phyloP scores from a whole-genome alignment of 2,113 vertebrate species.

The Phoxinus phoxinus region DNA sequence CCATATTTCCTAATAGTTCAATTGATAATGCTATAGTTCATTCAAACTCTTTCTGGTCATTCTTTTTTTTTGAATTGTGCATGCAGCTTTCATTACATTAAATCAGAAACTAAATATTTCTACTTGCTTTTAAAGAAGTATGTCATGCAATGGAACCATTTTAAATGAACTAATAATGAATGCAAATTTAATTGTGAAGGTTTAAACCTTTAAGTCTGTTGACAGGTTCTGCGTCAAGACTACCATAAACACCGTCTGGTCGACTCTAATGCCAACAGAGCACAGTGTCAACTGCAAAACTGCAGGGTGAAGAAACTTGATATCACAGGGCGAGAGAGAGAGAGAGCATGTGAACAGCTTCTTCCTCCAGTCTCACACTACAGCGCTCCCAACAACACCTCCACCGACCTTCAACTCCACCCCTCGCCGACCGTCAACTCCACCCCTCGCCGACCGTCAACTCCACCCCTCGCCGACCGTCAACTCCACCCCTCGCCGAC shows the following conservation, averaged over 20 bases:
- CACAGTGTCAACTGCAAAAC: not conserved
- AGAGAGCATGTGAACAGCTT: not conserved
- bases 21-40: not conserved
- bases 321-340: constrained; percentile 12
- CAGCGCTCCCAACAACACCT: not conserved
- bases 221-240: not conserved
- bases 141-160: not conserved
- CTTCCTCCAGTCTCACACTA: not conserved
- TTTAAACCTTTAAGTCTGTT: not conserved
- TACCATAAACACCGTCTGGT: not conserved
- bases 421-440: too few species aligned
- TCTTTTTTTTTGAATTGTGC: not conserved
- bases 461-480: too few species aligned
- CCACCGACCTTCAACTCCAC: too few species aligned
- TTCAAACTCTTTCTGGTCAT: not conserved
- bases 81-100: not conserved
- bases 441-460: too few species aligned
- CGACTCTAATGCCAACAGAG: not conserved
- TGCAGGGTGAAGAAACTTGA: constrained; percentile 49
- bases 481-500: too few species aligned
- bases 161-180: not conserved
- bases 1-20: not conserved
- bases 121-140: not conserved
- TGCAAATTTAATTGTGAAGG: not conserved
- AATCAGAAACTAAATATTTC: not conserved